phyloP scores from a whole-genome alignment of 2,888 invertebrate species.

The Torymus aiolomorphi region DNA sequence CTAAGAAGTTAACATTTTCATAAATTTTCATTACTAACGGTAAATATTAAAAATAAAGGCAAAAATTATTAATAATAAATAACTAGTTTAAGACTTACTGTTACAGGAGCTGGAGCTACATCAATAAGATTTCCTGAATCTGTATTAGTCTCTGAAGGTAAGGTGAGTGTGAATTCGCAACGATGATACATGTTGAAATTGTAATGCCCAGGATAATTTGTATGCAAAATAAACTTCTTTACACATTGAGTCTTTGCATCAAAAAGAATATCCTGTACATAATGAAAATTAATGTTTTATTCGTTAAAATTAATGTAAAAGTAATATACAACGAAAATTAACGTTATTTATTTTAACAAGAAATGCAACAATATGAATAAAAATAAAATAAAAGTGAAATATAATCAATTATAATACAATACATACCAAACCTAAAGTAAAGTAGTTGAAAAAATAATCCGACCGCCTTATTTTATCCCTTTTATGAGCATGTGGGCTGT shows the following conservation, averaged over 20 bases:
- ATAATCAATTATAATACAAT: too few relatives aligned
- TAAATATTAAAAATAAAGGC: not conserved
- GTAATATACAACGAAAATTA: not conserved
- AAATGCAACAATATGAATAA: not conserved
- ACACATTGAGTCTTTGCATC: slow-evolving; percentile 96
- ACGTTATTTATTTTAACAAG: not conserved
- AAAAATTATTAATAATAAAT: slow-evolving; percentile 13
- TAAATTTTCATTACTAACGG: too few relatives aligned
- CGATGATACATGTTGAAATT: slow-evolving; percentile 99
- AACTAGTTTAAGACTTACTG: slow-evolving; percentile 73
- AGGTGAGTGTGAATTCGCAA: slow-evolving; percentile 91
- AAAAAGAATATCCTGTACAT: slow-evolving; percentile 92
- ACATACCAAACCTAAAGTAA: slow-evolving; percentile 93
- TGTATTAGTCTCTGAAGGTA: slow-evolving; percentile 81
- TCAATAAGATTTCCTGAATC: slow-evolving; percentile 79
- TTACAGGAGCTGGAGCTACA: slow-evolving; percentile 78
- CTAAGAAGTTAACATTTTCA: too few relatives aligned
- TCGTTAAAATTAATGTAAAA: not conserved
- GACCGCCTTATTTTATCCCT: slow-evolving; percentile 88
- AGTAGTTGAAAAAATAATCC: slow-evolving; percentile 99
- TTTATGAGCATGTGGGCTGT: slow-evolving; percentile 89
- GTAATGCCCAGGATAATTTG: slow-evolving; percentile 99
- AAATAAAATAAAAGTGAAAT: slow-evolving; percentile 5
- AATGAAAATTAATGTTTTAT: slow-evolving; percentile 21
- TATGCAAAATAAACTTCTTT: slow-evolving; percentile 98